A percentile compares a stretch with the other conserved stretches of the same genome.
These are phyloP conservation scores for Drosophila leonis DNA, from an alignment of 2,888 invertebrate genomes.

Conservation along the genomic window DNA sequence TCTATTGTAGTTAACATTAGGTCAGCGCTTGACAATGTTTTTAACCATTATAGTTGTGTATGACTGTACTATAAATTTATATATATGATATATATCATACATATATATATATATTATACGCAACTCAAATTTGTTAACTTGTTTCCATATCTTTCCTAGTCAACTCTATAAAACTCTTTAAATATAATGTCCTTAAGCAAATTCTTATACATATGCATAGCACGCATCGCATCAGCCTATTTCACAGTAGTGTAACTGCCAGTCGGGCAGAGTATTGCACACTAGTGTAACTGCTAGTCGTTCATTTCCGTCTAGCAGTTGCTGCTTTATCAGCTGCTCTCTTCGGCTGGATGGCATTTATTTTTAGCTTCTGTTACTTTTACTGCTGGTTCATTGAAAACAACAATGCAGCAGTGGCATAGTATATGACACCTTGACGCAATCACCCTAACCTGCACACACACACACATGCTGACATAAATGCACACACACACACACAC, in stretches of 20 bases:
- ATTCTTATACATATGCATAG: no score
- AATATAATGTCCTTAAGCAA: no score
- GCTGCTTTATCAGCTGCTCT: slow-evolving; percentile 10
- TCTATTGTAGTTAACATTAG: not conserved
- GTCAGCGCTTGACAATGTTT: not conserved
- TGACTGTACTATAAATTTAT: not conserved
- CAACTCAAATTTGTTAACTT: no score
- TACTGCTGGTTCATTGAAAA: slow-evolving; percentile 39
- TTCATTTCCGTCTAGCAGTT: not conserved
- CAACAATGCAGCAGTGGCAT: slow-evolving; percentile 35
- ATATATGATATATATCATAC: no score
- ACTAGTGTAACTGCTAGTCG: not conserved
- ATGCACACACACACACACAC: not conserved
- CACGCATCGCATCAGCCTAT: no score
- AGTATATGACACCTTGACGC: slow-evolving; percentile 35
- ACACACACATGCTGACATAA: slow-evolving; percentile 4
- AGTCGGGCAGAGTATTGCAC: no score
- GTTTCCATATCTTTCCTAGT: no score
- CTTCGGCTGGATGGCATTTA: slow-evolving; percentile 37
- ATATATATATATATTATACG: no score
- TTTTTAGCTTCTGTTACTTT: slow-evolving; percentile 42
- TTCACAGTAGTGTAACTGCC: no score
- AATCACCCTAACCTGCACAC: slow-evolving; percentile 5
- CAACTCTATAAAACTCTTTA: no score
- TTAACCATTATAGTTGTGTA: not conserved